phyloP scores from a whole-genome alignment of 1,140 invertebrate genomes.

The Brachystomella parvula region DNA sequence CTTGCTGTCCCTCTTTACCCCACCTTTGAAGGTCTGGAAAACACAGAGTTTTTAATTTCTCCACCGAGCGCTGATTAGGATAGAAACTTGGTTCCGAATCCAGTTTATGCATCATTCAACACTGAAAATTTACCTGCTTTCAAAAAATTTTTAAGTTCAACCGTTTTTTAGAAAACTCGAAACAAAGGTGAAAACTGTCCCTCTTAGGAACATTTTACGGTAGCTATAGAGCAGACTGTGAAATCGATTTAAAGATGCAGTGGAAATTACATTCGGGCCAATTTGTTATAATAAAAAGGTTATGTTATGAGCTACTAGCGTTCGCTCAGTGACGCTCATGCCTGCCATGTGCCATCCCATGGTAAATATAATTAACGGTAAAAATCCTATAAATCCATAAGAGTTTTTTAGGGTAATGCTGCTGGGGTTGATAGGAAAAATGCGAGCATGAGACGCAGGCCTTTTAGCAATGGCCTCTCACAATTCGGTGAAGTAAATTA shows the following conservation, averaged over 20 bases:
- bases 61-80: too few relatives aligned
- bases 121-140: too few relatives aligned
- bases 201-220: too few relatives aligned
- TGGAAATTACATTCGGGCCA: constrained; percentile 38
- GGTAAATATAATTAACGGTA: constrained; percentile 40
- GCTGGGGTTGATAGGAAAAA: constrained; percentile 38
- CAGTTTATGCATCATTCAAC: too few relatives aligned
- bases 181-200: too few relatives aligned
- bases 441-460: constrained; percentile 24
- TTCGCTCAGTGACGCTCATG: constrained; percentile 48
- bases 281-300: constrained; percentile 51
- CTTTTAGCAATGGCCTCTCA: constrained; percentile 39
- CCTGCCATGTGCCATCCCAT: constrained; percentile 47
- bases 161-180: too few relatives aligned
- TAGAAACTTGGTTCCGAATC: too few relatives aligned
- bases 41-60: too few relatives aligned
- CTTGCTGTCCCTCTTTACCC: too few relatives aligned
- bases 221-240: constrained; percentile 30
- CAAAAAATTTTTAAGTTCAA: too few relatives aligned
- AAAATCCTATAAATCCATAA: neutral
- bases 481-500: constrained; percentile 42
- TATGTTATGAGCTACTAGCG: constrained; percentile 49
- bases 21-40: too few relatives aligned
- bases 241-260: constrained; percentile 38
- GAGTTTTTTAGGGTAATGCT: constrained; percentile 39